Evolutionary conservation across 1,140 invertebrate species (phyloP), one percentile per base, ranked within the genome.

Genomic region (Drosophila arizonae): DNA sequence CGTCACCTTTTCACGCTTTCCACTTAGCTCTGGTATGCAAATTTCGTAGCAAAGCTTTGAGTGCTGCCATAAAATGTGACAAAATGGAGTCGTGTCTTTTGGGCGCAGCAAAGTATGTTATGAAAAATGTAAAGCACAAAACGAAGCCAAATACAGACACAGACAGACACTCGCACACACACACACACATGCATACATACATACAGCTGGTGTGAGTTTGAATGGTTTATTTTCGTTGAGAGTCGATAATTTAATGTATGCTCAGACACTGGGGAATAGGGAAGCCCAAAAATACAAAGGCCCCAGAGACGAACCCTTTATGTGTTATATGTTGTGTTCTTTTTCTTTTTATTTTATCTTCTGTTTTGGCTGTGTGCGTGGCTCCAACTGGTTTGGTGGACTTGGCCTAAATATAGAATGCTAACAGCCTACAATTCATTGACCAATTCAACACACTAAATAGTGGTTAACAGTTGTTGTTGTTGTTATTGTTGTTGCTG

Each of bases 141-240:
- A 50, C 36, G 70, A 45, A 51, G 43, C 43, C 43, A 46, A 17
- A 15, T 9, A 1, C 68, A 30, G 24, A 39, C 68, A 26, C 45
- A 52, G 36, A 51, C 56, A 66, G 39, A 51, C 57, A 61, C 21
- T 71, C 57, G 30, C 68, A 26, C 39, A 52, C 36, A 51, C 56
- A 66, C 46, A 51, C 57, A 61, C 28, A 39, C 8, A 43, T 24
- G 8, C 43, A 45, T 1, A 45, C 43, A 46, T 15, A 17, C 43
- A 9, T 17, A 21, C 55, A 52, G 48, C 60, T 63, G 69, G 70
- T 66, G 62, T 57, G 46, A 54, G 45, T 72, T 46, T 63, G 63
- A 55, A 50, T 66, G 61, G 55, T 60, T 73, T 84, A 85, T 85
- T 85, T 85, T 78, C 63, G 82, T 87, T 69, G 60, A 69, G 67